Percentiles rank a stretch among this genome's conserved stretches.
Evolutionary conservation across 2,113 vertebrate genomes (phyloP).

Genomic region (Myotis davidii): DNA sequence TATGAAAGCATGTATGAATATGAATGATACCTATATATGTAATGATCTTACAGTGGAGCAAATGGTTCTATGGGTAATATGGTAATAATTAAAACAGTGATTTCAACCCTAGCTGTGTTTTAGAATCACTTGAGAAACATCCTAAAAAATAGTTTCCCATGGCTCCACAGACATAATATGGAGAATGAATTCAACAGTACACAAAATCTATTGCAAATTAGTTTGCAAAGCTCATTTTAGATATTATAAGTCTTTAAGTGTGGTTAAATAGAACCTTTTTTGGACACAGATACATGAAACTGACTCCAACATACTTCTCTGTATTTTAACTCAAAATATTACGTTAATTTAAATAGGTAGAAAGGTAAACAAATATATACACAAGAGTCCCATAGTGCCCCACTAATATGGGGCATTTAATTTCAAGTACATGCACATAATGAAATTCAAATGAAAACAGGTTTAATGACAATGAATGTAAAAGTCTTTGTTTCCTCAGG

Average conservation of each 20-base stretch:
- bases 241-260: neutral
- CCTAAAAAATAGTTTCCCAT: neutral
- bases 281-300: neutral
- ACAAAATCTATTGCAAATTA: slow-evolving; percentile 38
- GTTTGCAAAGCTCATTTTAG: slow-evolving; percentile 38
- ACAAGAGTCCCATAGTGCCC: neutral
- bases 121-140: slow-evolving; percentile 2
- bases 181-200: slow-evolving; percentile 31
- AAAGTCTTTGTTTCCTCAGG: slow-evolving; percentile 35
- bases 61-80: neutral
- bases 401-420: neutral
- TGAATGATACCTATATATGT: neutral
- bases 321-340: slow-evolving; percentile 48
- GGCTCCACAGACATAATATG: neutral
- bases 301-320: neutral
- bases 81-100: neutral
- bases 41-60: neutral
- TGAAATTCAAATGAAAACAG: slow-evolving; percentile 16
- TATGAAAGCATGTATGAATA: neutral
- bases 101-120: neutral
- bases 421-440: neutral
- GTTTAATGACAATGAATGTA: neutral
- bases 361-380: neutral
- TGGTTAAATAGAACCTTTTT: neutral
- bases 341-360: neutral